A percentile compares a stretch with the other conserved stretches of the same genome.
These are phyloP conservation scores for Acrocephalus arundinaceus DNA, from an alignment of 2,113 vertebrate genomes.

Conservation along the genomic window DNA sequence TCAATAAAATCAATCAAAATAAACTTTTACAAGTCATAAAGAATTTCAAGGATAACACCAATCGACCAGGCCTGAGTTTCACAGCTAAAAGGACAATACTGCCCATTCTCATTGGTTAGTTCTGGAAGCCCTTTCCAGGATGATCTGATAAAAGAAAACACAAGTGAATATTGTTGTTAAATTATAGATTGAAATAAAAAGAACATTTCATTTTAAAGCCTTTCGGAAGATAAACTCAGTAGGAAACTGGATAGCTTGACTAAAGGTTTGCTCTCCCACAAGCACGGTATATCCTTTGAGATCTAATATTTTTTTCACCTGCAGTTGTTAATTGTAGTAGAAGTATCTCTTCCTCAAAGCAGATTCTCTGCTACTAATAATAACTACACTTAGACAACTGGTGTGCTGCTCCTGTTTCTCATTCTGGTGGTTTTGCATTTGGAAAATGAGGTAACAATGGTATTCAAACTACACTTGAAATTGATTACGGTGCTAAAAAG, in stretches of 20 bases:
- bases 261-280: not conserved
- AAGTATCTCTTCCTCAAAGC: not conserved
- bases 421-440: not conserved
- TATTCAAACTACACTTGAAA: not conserved
- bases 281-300: not conserved
- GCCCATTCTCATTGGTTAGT: conserved; percentile 94
- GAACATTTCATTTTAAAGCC: not conserved
- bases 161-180: not conserved
- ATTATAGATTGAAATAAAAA: not conserved
- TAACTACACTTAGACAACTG: not conserved
- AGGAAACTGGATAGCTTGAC: not conserved
- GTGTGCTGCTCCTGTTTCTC: not conserved
- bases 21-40: conserved; percentile 80
- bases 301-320: not conserved
- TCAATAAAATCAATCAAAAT: not conserved
- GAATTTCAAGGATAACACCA: conserved; percentile 86
- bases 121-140: conserved; percentile 97
- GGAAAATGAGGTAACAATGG: not conserved
- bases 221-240: not conserved
- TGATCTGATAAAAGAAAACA: conserved; percentile 78
- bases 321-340: not conserved
- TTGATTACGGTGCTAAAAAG: not conserved
- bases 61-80: conserved; percentile 97
- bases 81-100: conserved; percentile 93
- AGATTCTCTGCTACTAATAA: not conserved